Evolutionary conservation across 2,797 vertebrate genomes (phyloP), one percentile per base, ranked within the genome.

Genomic region (Mus spretus): DNA sequence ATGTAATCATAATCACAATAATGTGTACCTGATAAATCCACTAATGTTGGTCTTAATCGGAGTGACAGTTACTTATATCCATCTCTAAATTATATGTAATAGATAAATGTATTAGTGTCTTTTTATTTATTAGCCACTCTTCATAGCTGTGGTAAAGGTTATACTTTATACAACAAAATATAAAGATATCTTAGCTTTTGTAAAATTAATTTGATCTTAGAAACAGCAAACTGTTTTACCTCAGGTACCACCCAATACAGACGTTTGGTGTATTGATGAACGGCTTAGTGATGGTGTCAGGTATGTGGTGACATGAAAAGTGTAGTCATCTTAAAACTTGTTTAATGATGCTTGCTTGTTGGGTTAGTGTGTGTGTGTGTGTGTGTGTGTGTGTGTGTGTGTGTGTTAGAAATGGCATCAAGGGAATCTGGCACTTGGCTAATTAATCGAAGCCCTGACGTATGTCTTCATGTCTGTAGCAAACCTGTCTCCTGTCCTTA

Each of bases 81-180:
- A 31, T 84, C 47, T 95, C 37, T 91, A 72, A 74, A 72, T 94
- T 85, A 22, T 86, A 17, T 81, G 70, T 88, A 74, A 79, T 61
- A 57, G 44, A 67, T 95, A 90, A 61, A 53, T 79, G 85, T 47
- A n/a, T 47, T 28, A 77, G 6, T 63, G 12, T 78, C 75, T 87
- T 94, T 85, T 88, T 90, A 59, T 53, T 86, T 63, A 37, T 53
- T 70, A 86, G 65, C 11, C 34, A 86, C 47, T n/a, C 12, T 53
- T 70, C 13, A 53, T 86, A 70, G 31, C 12, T 67, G 20, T 86
- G 63, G 13, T 86, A 67, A 50, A 85, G 63, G 10, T 85, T 85
- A 53, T 85, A 85, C 6, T 47, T 86, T 70, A 50, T 47, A 67
- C 31, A 86, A 70, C 15, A 70, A 86, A 86, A 53, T 86, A 26